Evolutionary conservation across 1,140 invertebrate species (phyloP), one percentile per base, ranked within the genome.

Genomic region (Steinernema feltiae): DNA sequence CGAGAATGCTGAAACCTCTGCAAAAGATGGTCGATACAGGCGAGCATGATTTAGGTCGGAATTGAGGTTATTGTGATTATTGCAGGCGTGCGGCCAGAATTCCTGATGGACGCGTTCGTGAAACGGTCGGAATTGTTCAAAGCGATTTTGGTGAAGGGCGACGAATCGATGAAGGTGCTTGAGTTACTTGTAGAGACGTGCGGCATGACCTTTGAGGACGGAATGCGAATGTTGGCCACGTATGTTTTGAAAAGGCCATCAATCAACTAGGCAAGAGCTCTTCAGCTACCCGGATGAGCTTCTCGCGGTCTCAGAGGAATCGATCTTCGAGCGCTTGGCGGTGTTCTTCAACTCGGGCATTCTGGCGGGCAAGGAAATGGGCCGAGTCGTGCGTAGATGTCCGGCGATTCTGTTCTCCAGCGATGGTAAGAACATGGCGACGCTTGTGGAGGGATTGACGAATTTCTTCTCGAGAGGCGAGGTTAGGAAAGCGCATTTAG

Each of bases 391-490:
- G 29, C 30, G 41, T 27, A 32, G 72, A 30, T 85, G 81, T 63
- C 82, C 82, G 0, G 78, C 76, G 15, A 18, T 83, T 18, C 73
- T 83, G 0, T 85, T 80, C 69, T 76, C 78, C 41, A 32, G 74
- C 24, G 46, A 72, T 30, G 74, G 72, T 0, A 70, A 76, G 27
- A 30, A 81, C 70, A 81, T 83, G 78, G 75, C 70, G 12, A 7
- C 30, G 30, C 27, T 46, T 7, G 32, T 74, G 29, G 75, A 80
- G 29, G 74, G 35, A n/a, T 48, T 83, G n/a, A 63, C 73, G 27
- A 69, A 32, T 21, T 83, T 83, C 72, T 83, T 83, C 71, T 70
- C 75, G 1, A 71, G 46, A 35, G 78, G 80, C 75, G 53, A 84
- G 81, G 81, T 84, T n/a, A 17, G 27, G 1, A 29, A 41, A 17